Conservation (phyloP, 1,140 invertebrate genomes). For the Brachionus calyciflorus region DNA sequence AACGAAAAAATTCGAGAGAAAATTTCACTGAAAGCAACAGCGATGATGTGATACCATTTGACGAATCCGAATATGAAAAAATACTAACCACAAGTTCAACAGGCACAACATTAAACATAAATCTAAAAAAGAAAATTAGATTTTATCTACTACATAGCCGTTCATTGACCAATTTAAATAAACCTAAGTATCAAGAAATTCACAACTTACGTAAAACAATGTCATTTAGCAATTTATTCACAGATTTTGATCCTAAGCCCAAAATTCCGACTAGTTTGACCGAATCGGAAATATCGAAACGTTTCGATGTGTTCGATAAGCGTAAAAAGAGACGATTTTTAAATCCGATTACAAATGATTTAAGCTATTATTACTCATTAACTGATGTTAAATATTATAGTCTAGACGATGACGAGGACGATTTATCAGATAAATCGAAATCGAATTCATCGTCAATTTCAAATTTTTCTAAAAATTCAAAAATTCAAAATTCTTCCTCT, state of each 20-base stretch:
- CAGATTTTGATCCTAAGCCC: not conserved
- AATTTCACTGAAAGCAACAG: not conserved
- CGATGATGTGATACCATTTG: slow-evolving; percentile 48
- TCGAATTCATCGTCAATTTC: not conserved
- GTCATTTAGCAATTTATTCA: not conserved
- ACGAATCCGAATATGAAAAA: slow-evolving; percentile 49
- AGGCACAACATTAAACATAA: not conserved
- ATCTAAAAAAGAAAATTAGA: not conserved
- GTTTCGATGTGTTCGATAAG: not conserved
- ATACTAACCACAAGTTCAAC: slow-evolving; percentile 33
- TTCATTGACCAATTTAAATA: not conserved
- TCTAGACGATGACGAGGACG: slow-evolving; percentile 23
- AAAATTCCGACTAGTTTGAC: slow-evolving; percentile 32
- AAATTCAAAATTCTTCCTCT: slow-evolving; percentile 2
- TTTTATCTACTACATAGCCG: not conserved
- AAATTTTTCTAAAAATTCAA: not conserved
- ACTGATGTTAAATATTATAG: slow-evolving; percentile 40
- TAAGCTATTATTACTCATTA: slow-evolving; percentile 39
- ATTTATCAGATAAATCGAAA: not conserved
- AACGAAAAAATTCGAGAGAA: too few species aligned
- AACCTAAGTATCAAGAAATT: not conserved
- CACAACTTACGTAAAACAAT: not conserved
- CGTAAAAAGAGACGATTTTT: slow-evolving; percentile 5
- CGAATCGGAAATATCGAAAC: slow-evolving; percentile 23
- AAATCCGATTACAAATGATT: not conserved